A percentile compares a stretch with the other conserved stretches of the same genome.
Evolutionary conservation across 2,888 invertebrate genomes (phyloP).

Genomic region (Tipula vernalis): DNA sequence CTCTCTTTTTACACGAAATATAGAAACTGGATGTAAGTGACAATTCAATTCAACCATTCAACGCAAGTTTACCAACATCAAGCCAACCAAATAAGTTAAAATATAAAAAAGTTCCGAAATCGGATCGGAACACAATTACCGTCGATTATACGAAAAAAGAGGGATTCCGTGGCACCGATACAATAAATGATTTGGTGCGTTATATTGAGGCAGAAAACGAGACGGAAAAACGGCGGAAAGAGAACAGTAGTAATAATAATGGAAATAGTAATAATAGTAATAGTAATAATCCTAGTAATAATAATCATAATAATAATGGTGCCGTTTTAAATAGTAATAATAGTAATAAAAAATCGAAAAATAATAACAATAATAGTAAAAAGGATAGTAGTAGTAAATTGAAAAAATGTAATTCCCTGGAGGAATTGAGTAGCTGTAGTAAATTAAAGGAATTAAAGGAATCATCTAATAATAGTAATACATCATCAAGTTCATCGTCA

Average conservation of each 20-base stretch:
- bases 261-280: slow-evolving; percentile 16
- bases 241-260: slow-evolving; percentile 23
- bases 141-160: slow-evolving; percentile 48
- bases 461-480: slow-evolving; percentile 25
- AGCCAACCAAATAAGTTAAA: slow-evolving; percentile 45
- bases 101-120: slow-evolving; percentile 44
- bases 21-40: slow-evolving; percentile 56
- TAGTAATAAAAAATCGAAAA: slow-evolving; percentile 6
- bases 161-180: slow-evolving; percentile 67
- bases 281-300: slow-evolving; percentile 8
- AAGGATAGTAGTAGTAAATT: slow-evolving; percentile 32
- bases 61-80: slow-evolving; percentile 37
- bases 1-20: background rate
- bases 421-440: slow-evolving; percentile 61
- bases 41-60: slow-evolving; percentile 51
- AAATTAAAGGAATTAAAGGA: slow-evolving; percentile 58
- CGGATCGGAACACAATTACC: slow-evolving; percentile 39
- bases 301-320: slow-evolving; percentile 5
- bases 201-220: slow-evolving; percentile 53
- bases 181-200: slow-evolving; percentile 62
- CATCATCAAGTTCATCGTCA: background rate
- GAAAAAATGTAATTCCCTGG: slow-evolving; percentile 65
- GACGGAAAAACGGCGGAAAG: slow-evolving; percentile 39
- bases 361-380: slow-evolving; percentile 19
- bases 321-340: slow-evolving; percentile 4